Conservation (phyloP, 2,888 invertebrate genomes). For the Platycheirus rosarum region DNA sequence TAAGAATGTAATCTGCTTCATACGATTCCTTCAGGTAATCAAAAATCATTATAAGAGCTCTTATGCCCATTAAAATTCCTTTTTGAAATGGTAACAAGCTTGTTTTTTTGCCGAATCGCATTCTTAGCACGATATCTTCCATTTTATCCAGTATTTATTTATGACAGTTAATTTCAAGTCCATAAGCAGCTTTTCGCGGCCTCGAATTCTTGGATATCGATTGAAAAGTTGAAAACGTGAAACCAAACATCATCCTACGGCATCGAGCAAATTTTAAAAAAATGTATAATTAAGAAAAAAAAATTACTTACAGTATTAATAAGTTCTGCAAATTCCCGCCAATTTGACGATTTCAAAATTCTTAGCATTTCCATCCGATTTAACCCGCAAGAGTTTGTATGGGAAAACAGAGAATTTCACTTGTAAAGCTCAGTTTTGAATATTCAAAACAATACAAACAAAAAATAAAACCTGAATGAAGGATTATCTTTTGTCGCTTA, state of each 20-base stretch:
- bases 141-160: too few species aligned
- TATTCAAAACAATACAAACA: too few species aligned
- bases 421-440: background rate
- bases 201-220: slow-evolving; percentile 44
- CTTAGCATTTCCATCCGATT: slow-evolving; percentile 59
- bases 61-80: too few species aligned
- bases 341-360: slow-evolving; percentile 10
- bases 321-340: slow-evolving; percentile 9
- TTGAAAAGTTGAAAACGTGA: slow-evolving; percentile 54
- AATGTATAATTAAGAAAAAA: slow-evolving; percentile 68
- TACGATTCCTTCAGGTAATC: too few species aligned
- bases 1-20: too few species aligned
- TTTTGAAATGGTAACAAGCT: too few species aligned
- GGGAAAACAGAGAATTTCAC: slow-evolving; percentile 33
- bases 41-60: too few species aligned
- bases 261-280: slow-evolving; percentile 20
- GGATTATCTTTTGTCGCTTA: too few species aligned
- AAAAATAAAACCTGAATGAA: too few species aligned
- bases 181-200: background rate
- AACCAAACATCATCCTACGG: slow-evolving; percentile 74
- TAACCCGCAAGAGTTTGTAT: slow-evolving; percentile 29
- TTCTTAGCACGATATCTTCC: too few species aligned
- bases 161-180: too few species aligned
- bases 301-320: slow-evolving; percentile 6
- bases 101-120: too few species aligned